Base-by-base conservation (phyloP, 2,113 vertebrate genomes). In the Uria aalge region DNA sequence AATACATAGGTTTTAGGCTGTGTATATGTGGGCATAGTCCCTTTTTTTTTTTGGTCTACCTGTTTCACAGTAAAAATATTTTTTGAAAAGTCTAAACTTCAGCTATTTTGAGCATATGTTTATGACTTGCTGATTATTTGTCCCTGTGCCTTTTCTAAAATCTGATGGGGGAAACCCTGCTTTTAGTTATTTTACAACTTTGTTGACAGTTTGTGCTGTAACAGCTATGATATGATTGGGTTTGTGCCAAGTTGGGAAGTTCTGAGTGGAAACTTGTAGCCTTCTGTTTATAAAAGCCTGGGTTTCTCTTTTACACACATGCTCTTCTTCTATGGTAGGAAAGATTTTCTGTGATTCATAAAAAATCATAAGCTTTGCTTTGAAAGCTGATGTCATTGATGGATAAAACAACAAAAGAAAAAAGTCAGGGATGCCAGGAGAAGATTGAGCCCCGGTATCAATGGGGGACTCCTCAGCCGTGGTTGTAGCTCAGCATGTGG, bases 241-340 rank as follows among this genome's bases (percentile, higher is more conserved):
- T 72, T 92, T 75, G 74, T 97, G 92, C 96, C 96, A 96, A 69
- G 81, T 81, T 90, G 66, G 87, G 89, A 94, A 95, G 86, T 96
- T 96, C 90, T 97, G 60, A 96, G 90, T 96, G 92, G 91, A 97
- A 97, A 96, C 75, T 96, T 93, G 89, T 94, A 95, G 94, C 96
- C 91, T 96, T 94, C 87, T 97, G 93, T 95, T 97, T 96, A 95
- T 85, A 88, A 96, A 96, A 95, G 55, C 83, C 74, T 96, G 55
- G 50, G n/a, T 89, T 91, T 92, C 75, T 92, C 20, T 84, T 41
- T 93, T 62, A 50, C 7, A 60, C 83, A 80, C 81, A 73, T 53
- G 76, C 34, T 76, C 36, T 8, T 36, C 32, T 88, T 95, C 72
- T 88, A 47, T 50, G 66, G n/a, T 23, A 60, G 26, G 47, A 62